Percentiles rank a stretch among this genome's conserved stretches.
These are phyloP conservation scores for Uria aalge DNA, from an alignment of 2,113 vertebrate genomes.

Conservation along the genomic window DNA sequence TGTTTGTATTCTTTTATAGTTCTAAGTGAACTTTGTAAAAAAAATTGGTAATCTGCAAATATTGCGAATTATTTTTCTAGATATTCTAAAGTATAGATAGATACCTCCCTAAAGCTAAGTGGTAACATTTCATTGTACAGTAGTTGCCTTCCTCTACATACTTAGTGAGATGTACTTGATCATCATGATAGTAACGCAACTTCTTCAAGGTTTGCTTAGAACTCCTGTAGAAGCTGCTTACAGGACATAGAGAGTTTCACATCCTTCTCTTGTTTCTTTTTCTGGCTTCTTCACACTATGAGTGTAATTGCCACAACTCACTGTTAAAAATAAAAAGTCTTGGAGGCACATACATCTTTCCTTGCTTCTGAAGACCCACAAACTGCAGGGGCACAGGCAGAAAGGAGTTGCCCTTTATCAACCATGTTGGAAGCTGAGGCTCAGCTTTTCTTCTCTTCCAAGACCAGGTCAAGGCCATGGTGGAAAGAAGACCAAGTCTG, in stretches of 20 bases:
- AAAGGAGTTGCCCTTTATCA: not conserved
- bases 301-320: not conserved
- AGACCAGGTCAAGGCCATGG: not conserved
- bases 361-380: not conserved
- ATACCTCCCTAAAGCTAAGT: not conserved
- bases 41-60: not conserved
- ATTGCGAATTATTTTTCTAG: not conserved
- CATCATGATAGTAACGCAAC: not conserved
- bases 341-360: not conserved
- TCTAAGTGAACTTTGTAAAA: not conserved
- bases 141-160: not conserved
- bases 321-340: not conserved
- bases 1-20: not conserved
- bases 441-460: not conserved
- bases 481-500: not conserved
- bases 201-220: not conserved
- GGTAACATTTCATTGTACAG: not conserved
- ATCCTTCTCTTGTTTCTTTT: not conserved
- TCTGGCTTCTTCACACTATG: not conserved
- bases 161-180: not conserved
- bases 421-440: not conserved
- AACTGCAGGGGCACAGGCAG: not conserved
- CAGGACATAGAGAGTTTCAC: not conserved
- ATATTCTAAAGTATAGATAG: not conserved
- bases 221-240: not conserved